Base-by-base conservation (phyloP, 1,140 invertebrate genomes). In the Lamellibrachia luymesi region DNA sequence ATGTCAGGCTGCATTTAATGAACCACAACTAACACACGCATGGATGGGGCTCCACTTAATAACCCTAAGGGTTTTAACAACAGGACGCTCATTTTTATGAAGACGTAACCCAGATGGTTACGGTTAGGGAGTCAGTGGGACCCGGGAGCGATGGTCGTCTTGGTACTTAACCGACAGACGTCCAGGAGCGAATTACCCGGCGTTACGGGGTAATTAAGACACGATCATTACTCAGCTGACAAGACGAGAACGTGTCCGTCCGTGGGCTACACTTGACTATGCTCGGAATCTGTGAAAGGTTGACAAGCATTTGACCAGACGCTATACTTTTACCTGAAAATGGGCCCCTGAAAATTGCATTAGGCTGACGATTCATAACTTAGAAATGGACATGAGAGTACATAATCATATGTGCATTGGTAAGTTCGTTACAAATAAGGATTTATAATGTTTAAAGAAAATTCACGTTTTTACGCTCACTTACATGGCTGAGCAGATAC, bases 401-500 rank as follows among this genome's bases (percentile, higher is more conserved):
- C 25, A 80, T 17, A 80, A 17, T 80, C 6, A 80, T 22, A 80
- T 80, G 2, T 22, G 2, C 7, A 80, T 38, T 38, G 52, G 17
- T 17, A 56, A 56, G 52, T 56, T 56, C 52, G 52, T 17, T 17
- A 56, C 17, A 80, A 4, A 80, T 8, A 22, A 80, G 13, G 64
- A 22, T 80, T 2, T 8, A 38, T 17, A 80, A 8, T 80, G 38
- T 50, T 50, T 92, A 92, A 92, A 27, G n/a, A 38, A 50, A 8
- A 22, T 51, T 27, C 49, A 92, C 51, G 2, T 92, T 51, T 50
- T 6, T 51, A n/a, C 50, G 38, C 50, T 13, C 51, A 92, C 91
- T 92, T 64, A 92, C 91, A 92, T 64, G 27, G 91, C 91, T 51
- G 91, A 92, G 64, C 91, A 92, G 64, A 92, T 92, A n/a, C 64